Base-by-base conservation (phyloP, 2,888 invertebrate species). In the Campoplex nolae region DNA sequence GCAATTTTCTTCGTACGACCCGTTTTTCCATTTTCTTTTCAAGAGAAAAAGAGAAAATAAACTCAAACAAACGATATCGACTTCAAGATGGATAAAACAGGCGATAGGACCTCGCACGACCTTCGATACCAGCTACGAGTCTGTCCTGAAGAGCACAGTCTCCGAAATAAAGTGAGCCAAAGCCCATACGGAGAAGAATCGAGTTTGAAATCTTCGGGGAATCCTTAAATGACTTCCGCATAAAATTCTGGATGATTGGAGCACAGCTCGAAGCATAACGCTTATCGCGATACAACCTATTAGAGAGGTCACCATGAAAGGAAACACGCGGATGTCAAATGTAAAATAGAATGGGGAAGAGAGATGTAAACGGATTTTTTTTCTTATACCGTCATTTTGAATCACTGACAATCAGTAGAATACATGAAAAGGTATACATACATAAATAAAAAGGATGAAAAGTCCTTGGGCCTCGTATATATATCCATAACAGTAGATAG, bases 1-100 rank as follows among this genome's bases (percentile, higher is more conserved):
- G 76, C 80, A 85, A 81, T 81, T 81, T 65, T 73, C 77, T 42
- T 77, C 77, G 77, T 58, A 68, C 68, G 42, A 58, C 56, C 35
- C 38, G n/a, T 51, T 32, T 35, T n/a, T 73, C 54, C 35, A 48
- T 65, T 18, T 35, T 35, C 9, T 35, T 35, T n/a, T 16, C 42
- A 7, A 23, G 23, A 23, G 23, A 23, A 0, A 23, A 11, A 51
- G 28, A 23, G 0, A 16, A 42, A 28, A 45, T 13, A 28, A 48
- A 48, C 28, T 3, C 16, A 28, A 45, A 48, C 16, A 11, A 70
- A 28, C 70, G 16, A 48, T 42, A 13, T 28, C 28, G 28, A 48
- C 23, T 6, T 18, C 28, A 16, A 28, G 23, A 23, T 23, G n/a
- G 28, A 70, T 23, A 28, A 48, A 70, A 70, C 45, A 16, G 11